Evolutionary conservation across 2,113 vertebrate genomes (phyloP), one percentile per base, ranked within the genome.

Genomic region (Serilophus lunatus): DNA sequence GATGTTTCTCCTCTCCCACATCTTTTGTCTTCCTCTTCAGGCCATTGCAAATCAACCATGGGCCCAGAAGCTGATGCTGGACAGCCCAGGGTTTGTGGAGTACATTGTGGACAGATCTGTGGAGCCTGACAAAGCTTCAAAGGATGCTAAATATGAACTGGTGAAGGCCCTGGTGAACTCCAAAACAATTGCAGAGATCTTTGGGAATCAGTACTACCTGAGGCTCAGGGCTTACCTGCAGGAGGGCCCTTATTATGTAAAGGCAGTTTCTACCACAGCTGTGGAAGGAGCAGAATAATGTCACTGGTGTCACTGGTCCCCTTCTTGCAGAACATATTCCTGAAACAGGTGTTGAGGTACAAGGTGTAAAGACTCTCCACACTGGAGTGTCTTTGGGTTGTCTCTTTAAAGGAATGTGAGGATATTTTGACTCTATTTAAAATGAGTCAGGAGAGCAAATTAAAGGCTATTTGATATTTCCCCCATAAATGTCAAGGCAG

Each of bases 131-230:
- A 99, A 99, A 97, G 97, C 98, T 87, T 99, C 98, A 0, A 99
- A 99, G 94, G 99, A 99, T 80, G 98, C 99, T 56, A 99, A 99
- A 90, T 99, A 99, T 3, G 98, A 99, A 96, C 98, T 99, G 78
- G 99, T 99, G 38, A 98, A 98, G 87, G 97, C 98, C 8, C 98
- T 99, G 17, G 98, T 98, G 76, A 98, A 97, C 94, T 99, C 99
- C 4, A 98, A 99, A 31, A 98, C 98, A 23, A 96, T 98, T 2
- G 97, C 98, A 2, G 98, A 98, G 60, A 97, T 99, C 60, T 98
- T 99, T 89, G 99, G 99, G 10, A 98, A 99, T 69, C 98, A 98
- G 66, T 97, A 99, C 84, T 99, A 98, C 97, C 80, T 99, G 89
- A 98, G 98, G n/a, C 98, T 99, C 70, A 98, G 98, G 95, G 97